Percentiles rank a stretch among this genome's conserved stretches.
phyloP scores from a whole-genome alignment of 2,113 vertebrate species.

The Montifringilla adamsi region DNA sequence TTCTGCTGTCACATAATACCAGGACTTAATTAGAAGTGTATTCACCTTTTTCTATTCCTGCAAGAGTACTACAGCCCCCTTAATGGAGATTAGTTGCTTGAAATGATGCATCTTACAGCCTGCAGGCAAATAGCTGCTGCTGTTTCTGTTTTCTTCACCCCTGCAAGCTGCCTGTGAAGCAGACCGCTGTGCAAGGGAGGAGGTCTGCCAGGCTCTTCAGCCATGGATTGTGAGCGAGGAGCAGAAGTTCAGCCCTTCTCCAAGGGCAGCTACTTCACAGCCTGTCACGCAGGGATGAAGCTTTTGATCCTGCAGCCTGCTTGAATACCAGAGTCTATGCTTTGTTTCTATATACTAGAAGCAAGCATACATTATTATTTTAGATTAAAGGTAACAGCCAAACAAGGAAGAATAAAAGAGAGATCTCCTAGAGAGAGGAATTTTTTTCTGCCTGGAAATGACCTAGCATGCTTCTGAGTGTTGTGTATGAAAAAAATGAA shows the following conservation, averaged over 20 bases:
- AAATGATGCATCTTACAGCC: constrained; percentile 14
- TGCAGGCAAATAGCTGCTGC: neutral
- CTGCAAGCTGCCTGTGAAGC: neutral
- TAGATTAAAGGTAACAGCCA: constrained; percentile 18
- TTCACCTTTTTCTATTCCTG: neutral
- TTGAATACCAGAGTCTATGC: neutral
- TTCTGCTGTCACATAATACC: neutral
- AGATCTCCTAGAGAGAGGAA: neutral
- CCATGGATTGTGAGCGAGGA: neutral
- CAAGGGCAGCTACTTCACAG: neutral
- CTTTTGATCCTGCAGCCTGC: constrained; percentile 12
- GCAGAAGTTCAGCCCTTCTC: constrained; percentile 40
- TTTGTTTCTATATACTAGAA: neutral
- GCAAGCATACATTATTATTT: neutral
- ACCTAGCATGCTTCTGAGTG: neutral
- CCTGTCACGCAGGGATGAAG: neutral
- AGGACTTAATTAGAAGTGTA: constrained; percentile 1
- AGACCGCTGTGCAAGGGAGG: neutral
- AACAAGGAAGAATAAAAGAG: neutral
- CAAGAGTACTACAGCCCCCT: neutral
- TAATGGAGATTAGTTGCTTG: neutral
- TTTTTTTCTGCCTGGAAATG: neutral
- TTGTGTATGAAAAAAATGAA: neutral
- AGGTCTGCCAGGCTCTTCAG: neutral
- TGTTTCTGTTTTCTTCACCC: constrained; percentile 9